phyloP scores from a whole-genome alignment of 2,797 vertebrate species.

The Anabas testudineus region DNA sequence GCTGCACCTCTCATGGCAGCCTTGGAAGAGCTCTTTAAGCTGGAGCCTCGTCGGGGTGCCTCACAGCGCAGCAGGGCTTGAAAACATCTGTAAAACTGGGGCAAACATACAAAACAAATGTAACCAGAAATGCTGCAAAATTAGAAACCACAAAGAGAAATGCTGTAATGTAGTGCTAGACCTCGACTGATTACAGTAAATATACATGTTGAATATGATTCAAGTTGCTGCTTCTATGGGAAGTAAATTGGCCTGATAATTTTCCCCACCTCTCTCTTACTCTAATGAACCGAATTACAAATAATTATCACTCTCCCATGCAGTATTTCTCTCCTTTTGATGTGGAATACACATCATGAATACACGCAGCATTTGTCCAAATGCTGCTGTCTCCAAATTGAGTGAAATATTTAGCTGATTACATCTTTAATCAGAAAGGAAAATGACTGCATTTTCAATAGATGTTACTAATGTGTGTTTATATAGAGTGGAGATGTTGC shows the following conservation, averaged over 20 bases:
- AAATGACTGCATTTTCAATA: slow-evolving; percentile 14
- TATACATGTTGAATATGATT: not conserved
- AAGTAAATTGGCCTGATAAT: slow-evolving; percentile 21
- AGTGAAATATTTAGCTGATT: slow-evolving; percentile 30
- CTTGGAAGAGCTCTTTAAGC: slow-evolving; percentile 80
- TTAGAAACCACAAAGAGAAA: not conserved
- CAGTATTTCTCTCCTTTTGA: slow-evolving; percentile 6
- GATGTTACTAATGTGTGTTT: slow-evolving; percentile 2
- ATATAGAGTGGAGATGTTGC: not conserved
- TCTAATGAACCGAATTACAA: slow-evolving; percentile 6
- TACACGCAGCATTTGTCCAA: slow-evolving; percentile 20
- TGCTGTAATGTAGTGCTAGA: not conserved
- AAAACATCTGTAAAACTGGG: slow-evolving; percentile 88
- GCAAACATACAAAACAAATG: slow-evolving; percentile 39
- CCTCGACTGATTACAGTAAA: not conserved
- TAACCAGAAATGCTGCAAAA: slow-evolving; percentile 16
- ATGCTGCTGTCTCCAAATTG: slow-evolving; percentile 32
- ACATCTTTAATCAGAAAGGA: slow-evolving; percentile 6
- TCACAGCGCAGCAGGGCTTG: slow-evolving; percentile 79
- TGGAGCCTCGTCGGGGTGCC: slow-evolving; percentile 70
- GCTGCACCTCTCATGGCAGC: slow-evolving; percentile 47
- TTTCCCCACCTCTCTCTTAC: not conserved
- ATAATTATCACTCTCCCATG: slow-evolving; percentile 17
- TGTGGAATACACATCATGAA: not conserved
- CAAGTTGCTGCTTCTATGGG: not conserved